These are phyloP conservation scores for Hemibagrus guttatus DNA, from an alignment of 2,797 vertebrate genomes.

Conservation along the genomic window DNA sequence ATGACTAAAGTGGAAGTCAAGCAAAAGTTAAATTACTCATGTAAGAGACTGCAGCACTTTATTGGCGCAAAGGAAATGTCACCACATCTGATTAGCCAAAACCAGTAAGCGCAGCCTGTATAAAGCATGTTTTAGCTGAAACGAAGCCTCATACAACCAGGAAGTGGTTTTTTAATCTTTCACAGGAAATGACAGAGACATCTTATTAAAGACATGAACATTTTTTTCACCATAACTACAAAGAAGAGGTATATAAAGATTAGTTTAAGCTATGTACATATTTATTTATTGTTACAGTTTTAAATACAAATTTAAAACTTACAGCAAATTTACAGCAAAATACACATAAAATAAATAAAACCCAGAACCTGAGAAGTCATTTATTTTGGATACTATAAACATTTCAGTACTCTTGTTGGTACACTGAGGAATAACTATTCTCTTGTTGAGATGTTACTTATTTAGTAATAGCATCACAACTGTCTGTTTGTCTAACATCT, in stretches of 20 bases:
- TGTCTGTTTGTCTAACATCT: not conserved
- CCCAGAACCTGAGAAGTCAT: not conserved
- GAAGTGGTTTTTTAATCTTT: slow-evolving; percentile 72
- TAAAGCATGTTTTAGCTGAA: slow-evolving; percentile 56
- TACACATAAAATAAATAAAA: not conserved
- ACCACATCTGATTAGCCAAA: not conserved
- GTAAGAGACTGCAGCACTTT: not conserved
- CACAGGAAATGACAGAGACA: slow-evolving; percentile 72
- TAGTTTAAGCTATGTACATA: not conserved
- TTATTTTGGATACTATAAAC: not conserved
- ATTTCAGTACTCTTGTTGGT: not conserved
- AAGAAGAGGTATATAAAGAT: not conserved
- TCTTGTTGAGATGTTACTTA: not conserved
- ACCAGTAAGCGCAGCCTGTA: not conserved
- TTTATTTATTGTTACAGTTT: not conserved
- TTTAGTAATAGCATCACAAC: not conserved
- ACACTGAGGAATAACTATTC: not conserved
- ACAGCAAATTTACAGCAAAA: not conserved
- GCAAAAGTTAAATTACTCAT: not conserved
- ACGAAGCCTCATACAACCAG: slow-evolving; percentile 55
- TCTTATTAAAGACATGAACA: slow-evolving; percentile 26
- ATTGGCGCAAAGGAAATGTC: slow-evolving; percentile 13
- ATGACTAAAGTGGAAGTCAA: not conserved
- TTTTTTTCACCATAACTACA: slow-evolving; percentile 4
- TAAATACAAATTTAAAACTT: too few relatives aligned